Evolutionary conservation across 2,113 vertebrate species (phyloP).

Genomic region (Ondatra zibethicus): DNA sequence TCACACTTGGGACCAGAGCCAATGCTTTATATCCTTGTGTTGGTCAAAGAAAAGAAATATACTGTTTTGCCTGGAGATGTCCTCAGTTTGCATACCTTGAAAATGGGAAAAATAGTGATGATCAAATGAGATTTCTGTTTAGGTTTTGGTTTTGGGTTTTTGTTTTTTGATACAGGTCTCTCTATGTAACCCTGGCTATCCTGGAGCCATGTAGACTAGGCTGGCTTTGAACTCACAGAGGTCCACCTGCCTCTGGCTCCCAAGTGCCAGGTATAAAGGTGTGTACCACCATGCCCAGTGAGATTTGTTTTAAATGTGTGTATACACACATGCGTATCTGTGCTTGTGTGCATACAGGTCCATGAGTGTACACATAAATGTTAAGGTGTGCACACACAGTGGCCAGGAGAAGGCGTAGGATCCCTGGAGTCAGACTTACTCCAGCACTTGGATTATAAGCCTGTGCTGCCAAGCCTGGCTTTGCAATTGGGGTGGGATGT

Average conservation of each 20-base stretch:
- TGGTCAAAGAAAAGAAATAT: neutral
- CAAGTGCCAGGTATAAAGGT: neutral
- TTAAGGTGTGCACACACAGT: neutral
- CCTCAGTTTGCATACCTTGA: slow-evolving; percentile 33
- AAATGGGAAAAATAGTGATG: neutral
- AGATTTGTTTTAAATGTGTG: neutral
- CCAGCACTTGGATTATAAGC: neutral
- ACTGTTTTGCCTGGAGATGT: neutral
- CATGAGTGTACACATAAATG: neutral
- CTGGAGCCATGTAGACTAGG: neutral
- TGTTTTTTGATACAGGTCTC: neutral
- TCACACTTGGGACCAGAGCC: neutral
- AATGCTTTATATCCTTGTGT: neutral
- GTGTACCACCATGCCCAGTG: neutral
- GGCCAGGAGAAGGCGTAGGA: neutral
- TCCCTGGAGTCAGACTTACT: neutral
- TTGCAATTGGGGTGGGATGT: no score
- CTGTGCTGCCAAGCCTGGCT: neutral
- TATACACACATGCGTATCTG: accelerated
- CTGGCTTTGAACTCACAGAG: neutral
- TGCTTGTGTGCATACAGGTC: neutral
- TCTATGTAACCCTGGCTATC: neutral
- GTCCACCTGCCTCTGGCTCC: neutral
- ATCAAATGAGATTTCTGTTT: neutral
- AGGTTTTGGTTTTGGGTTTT: neutral